These are phyloP conservation scores for Brachyptera risi DNA, from an alignment of 2,888 invertebrate species.

Conservation along the genomic window DNA sequence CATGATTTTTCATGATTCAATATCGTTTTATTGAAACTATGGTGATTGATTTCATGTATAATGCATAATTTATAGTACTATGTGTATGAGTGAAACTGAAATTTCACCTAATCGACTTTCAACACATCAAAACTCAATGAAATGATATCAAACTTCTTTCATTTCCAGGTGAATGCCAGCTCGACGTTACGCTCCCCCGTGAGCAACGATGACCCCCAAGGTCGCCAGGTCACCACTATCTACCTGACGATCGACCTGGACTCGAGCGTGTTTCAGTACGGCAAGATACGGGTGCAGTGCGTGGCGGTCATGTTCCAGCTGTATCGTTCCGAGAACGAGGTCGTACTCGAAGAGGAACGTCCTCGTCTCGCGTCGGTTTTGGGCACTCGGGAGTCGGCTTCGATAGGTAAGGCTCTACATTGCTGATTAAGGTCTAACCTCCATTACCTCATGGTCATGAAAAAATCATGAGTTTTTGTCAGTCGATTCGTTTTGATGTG, in stretches of 20 bases:
- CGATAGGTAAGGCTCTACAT: conserved; percentile 2
- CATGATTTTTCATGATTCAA: too few relatives aligned
- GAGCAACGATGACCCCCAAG: conserved; percentile 31
- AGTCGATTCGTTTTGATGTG: too few relatives aligned
- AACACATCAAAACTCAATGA: too few relatives aligned
- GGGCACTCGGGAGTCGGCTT: conserved; percentile 58
- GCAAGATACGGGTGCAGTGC: conserved; percentile 61
- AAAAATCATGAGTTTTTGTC: too few relatives aligned
- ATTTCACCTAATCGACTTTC: too few relatives aligned
- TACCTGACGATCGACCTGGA: conserved; percentile 62
- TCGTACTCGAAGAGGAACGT: conserved; percentile 66
- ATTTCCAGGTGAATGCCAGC: conserved; percentile 44
- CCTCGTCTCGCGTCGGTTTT: conserved; percentile 71
- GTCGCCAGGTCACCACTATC: conserved; percentile 42
- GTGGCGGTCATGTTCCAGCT: conserved; percentile 64
- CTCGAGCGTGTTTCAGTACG: conserved; percentile 59
- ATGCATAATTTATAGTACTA: too few relatives aligned
- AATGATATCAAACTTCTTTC: too few relatives aligned
- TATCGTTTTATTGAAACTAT: too few relatives aligned
- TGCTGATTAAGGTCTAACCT: too few relatives aligned
- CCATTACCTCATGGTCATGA: too few relatives aligned
- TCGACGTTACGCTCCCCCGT: conserved; percentile 30
- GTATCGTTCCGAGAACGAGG: conserved; percentile 58
- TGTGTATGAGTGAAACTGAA: too few relatives aligned
- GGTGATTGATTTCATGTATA: too few relatives aligned